These are phyloP conservation scores for Molossus molossus DNA, from an alignment of 2,797 vertebrate species.

Conservation along the genomic window DNA sequence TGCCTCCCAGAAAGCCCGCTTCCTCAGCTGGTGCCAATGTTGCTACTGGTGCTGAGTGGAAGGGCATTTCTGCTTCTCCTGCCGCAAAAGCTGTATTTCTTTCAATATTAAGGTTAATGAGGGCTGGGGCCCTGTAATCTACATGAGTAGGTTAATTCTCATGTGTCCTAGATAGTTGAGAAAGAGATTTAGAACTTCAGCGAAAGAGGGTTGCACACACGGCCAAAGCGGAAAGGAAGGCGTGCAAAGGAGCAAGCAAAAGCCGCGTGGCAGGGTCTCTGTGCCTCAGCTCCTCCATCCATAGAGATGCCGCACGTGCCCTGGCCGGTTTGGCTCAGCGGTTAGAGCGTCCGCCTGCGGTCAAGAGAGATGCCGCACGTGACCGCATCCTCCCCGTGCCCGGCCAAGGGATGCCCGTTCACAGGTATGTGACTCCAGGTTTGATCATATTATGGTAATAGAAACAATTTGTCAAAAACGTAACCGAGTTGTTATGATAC, in stretches of 20 bases:
- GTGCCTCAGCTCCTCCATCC: not conserved
- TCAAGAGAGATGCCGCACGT: accelerated
- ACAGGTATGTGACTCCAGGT: not conserved
- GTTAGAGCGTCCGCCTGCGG: too few relatives aligned
- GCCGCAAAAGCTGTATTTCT: slow-evolving; percentile 76
- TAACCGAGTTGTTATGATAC: not conserved
- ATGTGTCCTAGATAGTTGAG: slow-evolving; percentile 84
- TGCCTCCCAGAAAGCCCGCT: not conserved
- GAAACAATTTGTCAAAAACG: slow-evolving; percentile 4
- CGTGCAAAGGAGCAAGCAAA: not conserved
- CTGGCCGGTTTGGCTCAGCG: too few relatives aligned
- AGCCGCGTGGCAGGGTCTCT: not conserved
- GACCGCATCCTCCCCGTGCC: accelerated
- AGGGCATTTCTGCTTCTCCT: slow-evolving; percentile 47
- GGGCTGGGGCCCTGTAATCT: slow-evolving; percentile 83
- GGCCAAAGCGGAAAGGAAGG: not conserved
- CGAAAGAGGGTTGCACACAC: slow-evolving; percentile 7
- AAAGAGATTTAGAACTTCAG: slow-evolving; percentile 83
- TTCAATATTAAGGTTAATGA: slow-evolving; percentile 85
- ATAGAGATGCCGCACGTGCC: accelerated
- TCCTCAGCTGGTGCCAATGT: not conserved
- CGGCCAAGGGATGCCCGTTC: not conserved
- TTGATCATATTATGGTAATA: not conserved
- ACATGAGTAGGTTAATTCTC: slow-evolving; percentile 85
- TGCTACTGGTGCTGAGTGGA: not conserved